A percentile compares a stretch with the other conserved stretches of the same genome.
These are phyloP conservation scores for Phataginus tetradactyla DNA, from an alignment of 2,797 vertebrate genomes.

Conservation along the genomic window DNA sequence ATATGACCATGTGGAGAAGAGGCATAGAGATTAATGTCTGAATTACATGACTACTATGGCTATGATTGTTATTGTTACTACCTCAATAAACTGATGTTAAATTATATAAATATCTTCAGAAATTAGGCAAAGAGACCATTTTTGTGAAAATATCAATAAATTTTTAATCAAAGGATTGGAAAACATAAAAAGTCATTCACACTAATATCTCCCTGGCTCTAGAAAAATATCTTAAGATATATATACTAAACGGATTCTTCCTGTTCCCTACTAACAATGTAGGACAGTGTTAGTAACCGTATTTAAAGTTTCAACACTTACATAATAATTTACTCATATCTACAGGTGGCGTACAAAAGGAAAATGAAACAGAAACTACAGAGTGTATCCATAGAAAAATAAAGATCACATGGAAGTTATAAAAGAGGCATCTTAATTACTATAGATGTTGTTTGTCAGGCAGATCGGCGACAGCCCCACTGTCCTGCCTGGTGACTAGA, in stretches of 20 bases:
- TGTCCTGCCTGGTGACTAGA: not conserved
- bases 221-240: constrained; percentile 12
- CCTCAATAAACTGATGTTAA: constrained; percentile 18
- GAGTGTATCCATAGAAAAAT: constrained; percentile 32
- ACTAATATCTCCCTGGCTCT: not conserved
- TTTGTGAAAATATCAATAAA: constrained; percentile 25
- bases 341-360: not conserved
- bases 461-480: not conserved
- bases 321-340: constrained; percentile 35
- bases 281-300: not conserved
- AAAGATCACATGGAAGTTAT: not conserved
- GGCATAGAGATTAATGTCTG: constrained; percentile 2
- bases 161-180: constrained; percentile 36
- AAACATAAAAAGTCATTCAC: constrained; percentile 10
- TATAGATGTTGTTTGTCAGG: not conserved
- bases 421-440: constrained; percentile 18
- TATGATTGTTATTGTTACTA: not conserved
- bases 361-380: constrained; percentile 24
- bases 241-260: not conserved
- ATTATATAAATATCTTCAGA: constrained; percentile 44
- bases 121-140: not conserved
- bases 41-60: not conserved
- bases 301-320: constrained; percentile 47
- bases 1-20: not conserved
- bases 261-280: constrained; percentile 23